Evolutionary conservation across 1,140 invertebrate species (phyloP), one percentile per base, ranked within the genome.

Genomic region (Rhyzopertha dominica): DNA sequence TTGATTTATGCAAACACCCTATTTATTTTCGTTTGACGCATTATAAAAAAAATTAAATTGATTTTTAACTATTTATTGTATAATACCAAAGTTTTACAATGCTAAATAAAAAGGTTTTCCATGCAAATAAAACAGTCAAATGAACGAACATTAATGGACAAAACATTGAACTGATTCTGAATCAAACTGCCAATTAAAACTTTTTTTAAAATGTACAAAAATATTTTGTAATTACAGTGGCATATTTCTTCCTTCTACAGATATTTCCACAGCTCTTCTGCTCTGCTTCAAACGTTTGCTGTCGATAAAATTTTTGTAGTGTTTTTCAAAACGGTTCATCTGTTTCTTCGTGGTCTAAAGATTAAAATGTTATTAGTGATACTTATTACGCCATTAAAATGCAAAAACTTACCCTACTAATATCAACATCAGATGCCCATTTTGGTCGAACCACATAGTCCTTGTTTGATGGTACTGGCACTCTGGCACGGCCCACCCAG

Each of bases 211-310:
- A n/a, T n/a, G n/a, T n/a, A n/a, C n/a, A n/a, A n/a, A n/a, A n/a
- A n/a, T n/a, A n/a, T n/a, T n/a, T n/a, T n/a, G n/a, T n/a, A 13
- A 20, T 61, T 80, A 94, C 41, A 95, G 74, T 39, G 88, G 78
- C 91, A 97, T 95, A 74, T 94, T 95, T 54, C 91, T 74, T 12
- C 94, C 94, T 73, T 97, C 94, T 53, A 97, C 94, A 47, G 92
- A 95, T 60, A 97, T 96, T 58, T 82, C 80, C 30, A 96, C 88
- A 37, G 92, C 92, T 59, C 90, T 74, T 52, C 82, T 78, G 9
- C 80, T 73, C 61, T 88, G 82, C 60, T 81, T 82, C 54, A 82
- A 70, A 24, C 87, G 78, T 71, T 94, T 95, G 48, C 75, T 81
- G 62, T 95, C 92, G 12, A 90, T 77, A 61, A 93, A 92, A 54